Conservation (phyloP, 2,888 invertebrate genomes). For the Polymixis lichenea region DNA sequence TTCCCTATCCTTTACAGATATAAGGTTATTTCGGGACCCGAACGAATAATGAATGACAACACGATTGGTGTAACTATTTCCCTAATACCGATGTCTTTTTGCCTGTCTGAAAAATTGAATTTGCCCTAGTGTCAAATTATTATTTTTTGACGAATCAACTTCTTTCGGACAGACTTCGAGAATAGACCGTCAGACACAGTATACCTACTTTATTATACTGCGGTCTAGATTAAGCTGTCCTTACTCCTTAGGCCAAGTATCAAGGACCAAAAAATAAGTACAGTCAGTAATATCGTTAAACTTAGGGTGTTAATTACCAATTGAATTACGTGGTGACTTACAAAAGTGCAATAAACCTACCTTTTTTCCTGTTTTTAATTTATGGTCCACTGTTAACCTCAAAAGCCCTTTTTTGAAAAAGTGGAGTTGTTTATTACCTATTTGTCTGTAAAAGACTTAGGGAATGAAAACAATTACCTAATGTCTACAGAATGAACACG, state of each 20-base stretch:
- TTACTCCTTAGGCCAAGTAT: not conserved
- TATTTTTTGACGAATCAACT: too few relatives aligned
- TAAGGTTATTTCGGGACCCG: too few relatives aligned
- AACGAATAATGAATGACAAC: too few relatives aligned
- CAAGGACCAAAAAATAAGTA: not conserved
- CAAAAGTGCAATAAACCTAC: too few relatives aligned
- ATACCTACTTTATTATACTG: not conserved
- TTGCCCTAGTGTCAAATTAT: too few relatives aligned
- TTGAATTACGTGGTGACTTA: not conserved
- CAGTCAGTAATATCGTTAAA: not conserved
- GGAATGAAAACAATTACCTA: too few relatives aligned
- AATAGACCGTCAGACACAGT: not conserved
- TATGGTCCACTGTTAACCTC: slow-evolving; percentile 9
- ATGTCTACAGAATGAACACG: too few relatives aligned
- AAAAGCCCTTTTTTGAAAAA: not conserved
- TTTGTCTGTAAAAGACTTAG: not conserved
- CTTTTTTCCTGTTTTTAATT: slow-evolving; percentile 4
- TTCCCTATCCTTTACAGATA: too few relatives aligned
- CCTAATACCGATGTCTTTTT: too few relatives aligned
- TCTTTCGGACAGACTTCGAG: too few relatives aligned
- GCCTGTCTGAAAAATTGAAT: too few relatives aligned
- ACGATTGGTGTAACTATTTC: too few relatives aligned
- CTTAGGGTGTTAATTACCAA: not conserved
- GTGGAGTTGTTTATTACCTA: slow-evolving; percentile 7
- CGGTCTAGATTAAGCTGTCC: not conserved